Evolutionary conservation across 2,888 invertebrate genomes (phyloP).

Genomic region (Corythucha ciliata): DNA sequence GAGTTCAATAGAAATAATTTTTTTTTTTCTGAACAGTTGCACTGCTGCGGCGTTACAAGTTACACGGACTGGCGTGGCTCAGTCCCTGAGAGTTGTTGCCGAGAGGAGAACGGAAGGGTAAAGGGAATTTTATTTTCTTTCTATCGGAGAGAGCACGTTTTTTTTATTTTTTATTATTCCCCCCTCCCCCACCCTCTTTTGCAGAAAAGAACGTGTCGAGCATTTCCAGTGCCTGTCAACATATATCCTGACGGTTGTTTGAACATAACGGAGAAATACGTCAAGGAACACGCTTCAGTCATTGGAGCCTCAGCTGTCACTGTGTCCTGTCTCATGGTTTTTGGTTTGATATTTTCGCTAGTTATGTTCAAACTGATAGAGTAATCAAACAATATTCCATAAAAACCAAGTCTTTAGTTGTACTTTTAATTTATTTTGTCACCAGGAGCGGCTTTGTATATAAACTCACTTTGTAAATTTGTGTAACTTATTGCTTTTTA

Average conservation of each 20-base stretch:
- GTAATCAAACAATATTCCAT: too few relatives aligned
- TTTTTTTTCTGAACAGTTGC: conserved; percentile 47
- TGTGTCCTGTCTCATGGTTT: conserved; percentile 77
- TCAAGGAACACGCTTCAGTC: conserved; percentile 67
- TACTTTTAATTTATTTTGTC: too few relatives aligned
- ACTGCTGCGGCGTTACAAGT: conserved; percentile 74
- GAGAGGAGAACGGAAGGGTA: conserved; percentile 49
- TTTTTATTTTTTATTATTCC: too few relatives aligned
- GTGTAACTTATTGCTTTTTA: too few relatives aligned
- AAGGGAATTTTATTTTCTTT: conserved; percentile 36
- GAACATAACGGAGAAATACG: conserved; percentile 56
- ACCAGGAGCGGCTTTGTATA: too few relatives aligned
- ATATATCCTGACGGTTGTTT: conserved; percentile 69
- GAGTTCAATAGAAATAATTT: conserved; percentile 6
- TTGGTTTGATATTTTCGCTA: conserved; percentile 77
- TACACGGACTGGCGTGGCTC: conserved; percentile 66
- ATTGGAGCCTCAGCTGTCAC: conserved; percentile 73
- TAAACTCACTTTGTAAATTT: too few relatives aligned
- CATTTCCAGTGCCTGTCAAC: conserved; percentile 51
- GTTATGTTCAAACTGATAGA: conserved; percentile 74
- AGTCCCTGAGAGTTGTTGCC: conserved; percentile 70
- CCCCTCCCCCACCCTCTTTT: too few relatives aligned
- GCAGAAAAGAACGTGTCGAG: conserved; percentile 51
- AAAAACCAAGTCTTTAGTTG: too few relatives aligned
- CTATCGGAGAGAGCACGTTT: too few relatives aligned